A percentile compares a stretch with the other conserved stretches of the same genome.
Evolutionary conservation across 1,140 invertebrate species (phyloP).

Genomic region (Scaptomyza montana): DNA sequence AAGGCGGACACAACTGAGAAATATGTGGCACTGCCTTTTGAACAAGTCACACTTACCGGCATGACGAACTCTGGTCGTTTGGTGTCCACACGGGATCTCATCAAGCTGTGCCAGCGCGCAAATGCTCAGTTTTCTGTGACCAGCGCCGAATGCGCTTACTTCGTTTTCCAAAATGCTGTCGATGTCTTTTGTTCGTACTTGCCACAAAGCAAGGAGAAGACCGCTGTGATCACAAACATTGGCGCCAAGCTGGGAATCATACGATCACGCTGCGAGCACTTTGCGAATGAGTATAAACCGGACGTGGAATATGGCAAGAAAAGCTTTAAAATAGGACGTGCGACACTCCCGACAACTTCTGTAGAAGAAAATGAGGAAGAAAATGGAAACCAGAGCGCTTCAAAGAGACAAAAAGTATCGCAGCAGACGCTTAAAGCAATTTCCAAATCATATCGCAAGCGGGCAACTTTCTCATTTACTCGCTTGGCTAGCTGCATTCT

Average conservation of each 20-base stretch:
- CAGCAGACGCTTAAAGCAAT: constrained; percentile 32
- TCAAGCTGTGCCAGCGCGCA: constrained; percentile 95
- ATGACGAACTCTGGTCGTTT: constrained; percentile 85
- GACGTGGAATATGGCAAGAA: constrained; percentile 85
- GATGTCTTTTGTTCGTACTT: constrained; percentile 92
- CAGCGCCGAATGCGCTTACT: constrained; percentile 89
- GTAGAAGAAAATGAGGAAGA: constrained; percentile 25
- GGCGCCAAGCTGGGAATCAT: constrained; percentile 93
- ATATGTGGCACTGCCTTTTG: constrained; percentile 69
- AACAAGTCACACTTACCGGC: constrained; percentile 50
- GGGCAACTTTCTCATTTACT: constrained; percentile 91
- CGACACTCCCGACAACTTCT: constrained; percentile 83
- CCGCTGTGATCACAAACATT: constrained; percentile 89
- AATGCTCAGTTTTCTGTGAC: constrained; percentile 90
- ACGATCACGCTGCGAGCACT: constrained; percentile 92
- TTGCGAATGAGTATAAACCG: constrained; percentile 91
- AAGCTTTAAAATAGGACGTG: constrained; percentile 86
- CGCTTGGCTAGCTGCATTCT: constrained; percentile 91
- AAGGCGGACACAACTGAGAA: constrained; percentile 72
- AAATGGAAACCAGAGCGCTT: constrained; percentile 8
- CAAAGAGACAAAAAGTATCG: constrained; percentile 65
- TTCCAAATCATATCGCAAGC: constrained; percentile 64
- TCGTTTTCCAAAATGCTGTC: constrained; percentile 94
- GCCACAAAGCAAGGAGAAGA: constrained; percentile 85
- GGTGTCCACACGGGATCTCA: constrained; percentile 93